These are phyloP conservation scores for Dolichopus griseipennis DNA, from an alignment of 2,888 invertebrate species.

Conservation along the genomic window DNA sequence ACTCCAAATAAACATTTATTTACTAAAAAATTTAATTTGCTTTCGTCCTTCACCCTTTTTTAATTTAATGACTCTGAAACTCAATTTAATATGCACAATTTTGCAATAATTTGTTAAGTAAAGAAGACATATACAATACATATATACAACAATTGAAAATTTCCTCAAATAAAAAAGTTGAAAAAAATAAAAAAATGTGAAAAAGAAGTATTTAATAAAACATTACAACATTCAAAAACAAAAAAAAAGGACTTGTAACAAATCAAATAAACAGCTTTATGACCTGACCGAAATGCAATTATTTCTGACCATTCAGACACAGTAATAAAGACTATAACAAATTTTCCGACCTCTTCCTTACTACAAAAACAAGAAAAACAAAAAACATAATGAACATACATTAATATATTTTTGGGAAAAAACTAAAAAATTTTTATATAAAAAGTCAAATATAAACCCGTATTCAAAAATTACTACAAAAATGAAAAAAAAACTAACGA, in stretches of 20 bases:
- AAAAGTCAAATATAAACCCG: too few species aligned
- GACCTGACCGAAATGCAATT: background rate
- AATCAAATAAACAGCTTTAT: constrained; percentile 6
- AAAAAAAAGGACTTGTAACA: background rate
- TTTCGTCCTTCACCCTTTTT: background rate
- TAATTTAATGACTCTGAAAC: background rate
- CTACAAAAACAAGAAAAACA: background rate
- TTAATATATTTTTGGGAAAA: too few species aligned
- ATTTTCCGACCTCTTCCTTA: too few species aligned
- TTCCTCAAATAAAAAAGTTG: too few species aligned
- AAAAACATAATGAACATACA: background rate
- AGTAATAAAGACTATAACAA: background rate
- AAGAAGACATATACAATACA: background rate
- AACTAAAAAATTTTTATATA: too few species aligned
- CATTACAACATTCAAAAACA: too few species aligned
- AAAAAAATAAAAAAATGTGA: background rate
- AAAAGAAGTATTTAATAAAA: background rate
- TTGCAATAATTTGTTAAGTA: background rate
- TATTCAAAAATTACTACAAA: too few species aligned
- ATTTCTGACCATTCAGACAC: background rate
- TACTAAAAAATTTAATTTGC: background rate
- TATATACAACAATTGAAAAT: too few species aligned
- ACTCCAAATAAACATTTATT: too few species aligned
- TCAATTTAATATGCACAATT: background rate
- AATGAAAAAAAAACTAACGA: too few species aligned